phyloP scores from a whole-genome alignment of 2,888 invertebrate species.

The Heliconius sara region DNA sequence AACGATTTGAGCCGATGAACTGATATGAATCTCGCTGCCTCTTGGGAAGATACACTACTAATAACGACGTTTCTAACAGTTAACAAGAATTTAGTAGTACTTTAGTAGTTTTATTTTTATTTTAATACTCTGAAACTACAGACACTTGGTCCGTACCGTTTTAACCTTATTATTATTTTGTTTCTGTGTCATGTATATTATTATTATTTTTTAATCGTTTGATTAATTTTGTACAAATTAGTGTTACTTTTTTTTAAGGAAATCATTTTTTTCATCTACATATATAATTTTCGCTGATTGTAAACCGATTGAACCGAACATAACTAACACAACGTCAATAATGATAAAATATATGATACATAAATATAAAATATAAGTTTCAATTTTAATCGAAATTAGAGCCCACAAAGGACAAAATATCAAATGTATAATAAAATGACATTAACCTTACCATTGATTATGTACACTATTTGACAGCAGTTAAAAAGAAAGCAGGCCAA shows the following conservation, averaged over 20 bases:
- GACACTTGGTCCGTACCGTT: no score
- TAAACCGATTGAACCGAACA: neutral
- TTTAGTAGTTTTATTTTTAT: neutral
- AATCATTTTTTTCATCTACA: neutral
- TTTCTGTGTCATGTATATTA: no score
- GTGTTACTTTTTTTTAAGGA: neutral
- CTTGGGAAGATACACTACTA: neutral
- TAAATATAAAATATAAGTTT: no score
- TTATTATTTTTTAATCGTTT: no score
- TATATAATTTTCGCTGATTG: neutral
- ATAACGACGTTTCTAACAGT: slow-evolving; percentile 8
- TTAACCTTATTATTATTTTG: no score
- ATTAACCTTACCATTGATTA: slow-evolving; percentile 22
- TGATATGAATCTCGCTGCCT: slow-evolving; percentile 34
- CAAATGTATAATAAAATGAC: neutral
- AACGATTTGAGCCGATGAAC: slow-evolving; percentile 73
- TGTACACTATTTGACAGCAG: slow-evolving; percentile 27
- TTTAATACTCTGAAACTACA: neutral
- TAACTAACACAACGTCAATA: neutral
- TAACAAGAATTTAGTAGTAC: neutral
- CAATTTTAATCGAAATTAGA: neutral
- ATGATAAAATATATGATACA: no score
- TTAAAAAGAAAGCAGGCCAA: slow-evolving; percentile 54
- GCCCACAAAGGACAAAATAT: neutral
- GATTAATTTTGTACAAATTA: no score